Conservation (phyloP, 2,888 invertebrate genomes). For the Cheilosia impressa region DNA sequence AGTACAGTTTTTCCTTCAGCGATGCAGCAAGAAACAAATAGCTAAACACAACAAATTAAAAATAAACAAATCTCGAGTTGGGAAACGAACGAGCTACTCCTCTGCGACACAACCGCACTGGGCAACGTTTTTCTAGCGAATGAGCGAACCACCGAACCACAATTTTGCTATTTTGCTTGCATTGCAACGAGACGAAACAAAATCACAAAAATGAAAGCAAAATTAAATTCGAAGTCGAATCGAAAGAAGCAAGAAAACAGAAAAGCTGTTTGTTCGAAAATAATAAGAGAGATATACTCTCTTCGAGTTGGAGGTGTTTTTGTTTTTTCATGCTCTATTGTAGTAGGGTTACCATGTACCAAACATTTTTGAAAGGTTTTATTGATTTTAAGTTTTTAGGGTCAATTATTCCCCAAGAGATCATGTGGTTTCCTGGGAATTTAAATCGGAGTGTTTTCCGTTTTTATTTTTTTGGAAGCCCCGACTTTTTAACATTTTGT, state of each 20-base stretch:
- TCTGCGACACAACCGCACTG: slow-evolving; percentile 28
- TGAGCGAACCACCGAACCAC: slow-evolving; percentile 25
- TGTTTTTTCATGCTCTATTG: too few relatives aligned
- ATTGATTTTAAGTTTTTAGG: too few relatives aligned
- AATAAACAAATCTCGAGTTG: slow-evolving; percentile 30
- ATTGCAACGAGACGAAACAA: slow-evolving; percentile 49
- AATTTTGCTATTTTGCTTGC: neutral
- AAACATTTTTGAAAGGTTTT: too few relatives aligned
- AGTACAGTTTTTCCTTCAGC: slow-evolving; percentile 58
- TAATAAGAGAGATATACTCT: slow-evolving; percentile 6
- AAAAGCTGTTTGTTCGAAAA: slow-evolving; percentile 13
- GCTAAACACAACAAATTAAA: slow-evolving; percentile 9
- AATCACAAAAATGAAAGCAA: slow-evolving; percentile 32
- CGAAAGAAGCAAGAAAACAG: neutral
- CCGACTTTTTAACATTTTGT: too few relatives aligned
- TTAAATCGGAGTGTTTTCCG: too few relatives aligned
- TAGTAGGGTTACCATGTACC: too few relatives aligned
- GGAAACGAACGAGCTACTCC: slow-evolving; percentile 23
- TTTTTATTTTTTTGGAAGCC: too few relatives aligned
- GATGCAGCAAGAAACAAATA: slow-evolving; percentile 24
- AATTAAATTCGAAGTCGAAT: slow-evolving; percentile 29
- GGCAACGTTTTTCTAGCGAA: slow-evolving; percentile 43
- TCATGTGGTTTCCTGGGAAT: too few relatives aligned
- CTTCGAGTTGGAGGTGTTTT: too few relatives aligned
- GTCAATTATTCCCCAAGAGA: too few relatives aligned